These are phyloP conservation scores for Drosophila cognata DNA, from an alignment of 2,888 invertebrate genomes.

Conservation along the genomic window DNA sequence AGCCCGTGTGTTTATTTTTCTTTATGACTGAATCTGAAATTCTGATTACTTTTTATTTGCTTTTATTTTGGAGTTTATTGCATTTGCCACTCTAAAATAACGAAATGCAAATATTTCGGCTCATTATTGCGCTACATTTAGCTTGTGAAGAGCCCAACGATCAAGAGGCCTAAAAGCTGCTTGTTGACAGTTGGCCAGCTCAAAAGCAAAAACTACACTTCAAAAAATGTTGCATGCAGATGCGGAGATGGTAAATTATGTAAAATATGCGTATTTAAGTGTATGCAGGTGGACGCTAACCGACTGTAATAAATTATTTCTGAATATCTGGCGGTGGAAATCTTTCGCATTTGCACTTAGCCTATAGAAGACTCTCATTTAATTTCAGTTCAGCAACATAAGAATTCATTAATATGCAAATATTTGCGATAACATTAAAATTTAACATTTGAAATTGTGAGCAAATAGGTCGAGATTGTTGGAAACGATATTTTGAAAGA, in stretches of 20 bases:
- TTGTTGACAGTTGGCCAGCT: constrained; percentile 47
- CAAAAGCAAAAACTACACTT: constrained; percentile 27
- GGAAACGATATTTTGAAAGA: not conserved
- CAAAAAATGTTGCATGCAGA: constrained; percentile 40
- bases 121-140: constrained; percentile 80
- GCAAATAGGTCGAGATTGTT: not conserved
- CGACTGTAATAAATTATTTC: not conserved
- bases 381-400: not conserved
- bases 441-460: not conserved
- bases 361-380: not conserved
- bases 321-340: not conserved
- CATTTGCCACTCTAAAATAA: constrained; percentile 56
- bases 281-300: not conserved
- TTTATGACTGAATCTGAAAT: constrained; percentile 75
- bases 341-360: not conserved
- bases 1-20: constrained; percentile 46
- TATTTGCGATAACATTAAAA: not conserved
- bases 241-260: constrained; percentile 22
- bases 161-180: constrained; percentile 67
- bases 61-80: constrained; percentile 74
- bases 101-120: constrained; percentile 72
- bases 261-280: constrained; percentile 41
- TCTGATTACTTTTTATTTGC: constrained; percentile 78
- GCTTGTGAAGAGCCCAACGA: constrained; percentile 31
- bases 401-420: not conserved